Evolutionary conservation across 2,797 vertebrate genomes (phyloP), one percentile per base, ranked within the genome.

Genomic region (Halcyon badia): DNA sequence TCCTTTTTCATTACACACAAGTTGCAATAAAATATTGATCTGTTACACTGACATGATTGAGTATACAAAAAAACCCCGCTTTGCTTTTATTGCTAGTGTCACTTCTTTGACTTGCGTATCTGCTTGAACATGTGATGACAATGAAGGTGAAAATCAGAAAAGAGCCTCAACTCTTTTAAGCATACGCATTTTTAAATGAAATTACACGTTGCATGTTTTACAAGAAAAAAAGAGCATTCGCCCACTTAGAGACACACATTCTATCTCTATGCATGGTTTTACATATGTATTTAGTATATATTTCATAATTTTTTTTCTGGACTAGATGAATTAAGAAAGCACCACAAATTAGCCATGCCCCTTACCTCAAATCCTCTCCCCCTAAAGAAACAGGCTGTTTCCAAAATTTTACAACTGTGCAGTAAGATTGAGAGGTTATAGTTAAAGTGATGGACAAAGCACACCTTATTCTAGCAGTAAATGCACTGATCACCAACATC

Each of bases 341-440:
- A 19, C 37, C 11, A 83, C 4, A 5, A 56, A 56, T 69, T 56
- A 76, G 35, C 68, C 18, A n/a, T 5, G 9, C 16, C 31, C 37
- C 57, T 62, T 51, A 14, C 44, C 15, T n/a, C 42, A 80, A 31
- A 48, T 81, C 70, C 46, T 89, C 19, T 37, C 18, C 61, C 61
- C 57, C 20, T 65, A 95, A 91, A 25, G 60, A 91, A 95, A 86
- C 54, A 69, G 71, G 68, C 44, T 68, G 10, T 37, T 87, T 90
- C 86, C 56, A 91, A 90, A 85, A 68, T 37, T 52, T 37, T 56
- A 57, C 65, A 94, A 1, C 41, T 49, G 46, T 37, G 48, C 65
- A 58, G 48, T 14, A 33, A 56, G 30, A n/a, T 4, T 25, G 60
- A 42, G 33, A 71, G 37, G 52, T 21, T 57, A 18, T 5, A 60